Base-by-base conservation (phyloP, 1,140 invertebrate species). In the Mycetomoellerius zeteki region DNA sequence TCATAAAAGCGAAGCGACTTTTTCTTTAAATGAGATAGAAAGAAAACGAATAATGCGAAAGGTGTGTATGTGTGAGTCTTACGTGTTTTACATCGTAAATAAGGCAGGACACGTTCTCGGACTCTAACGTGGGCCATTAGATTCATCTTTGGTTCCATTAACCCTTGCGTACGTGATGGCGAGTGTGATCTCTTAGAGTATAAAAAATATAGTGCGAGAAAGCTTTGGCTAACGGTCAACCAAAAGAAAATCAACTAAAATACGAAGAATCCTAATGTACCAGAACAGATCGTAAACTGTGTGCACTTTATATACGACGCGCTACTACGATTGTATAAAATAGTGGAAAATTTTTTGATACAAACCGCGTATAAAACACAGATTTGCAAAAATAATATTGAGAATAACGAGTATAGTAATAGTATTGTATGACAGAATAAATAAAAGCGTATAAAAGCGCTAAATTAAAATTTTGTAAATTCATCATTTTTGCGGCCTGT, bases 81-180 rank as follows among this genome's bases (percentile, higher is more conserved):
- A 37, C 0, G 50, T 73, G 8, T 65, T 60, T 71, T 80, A 37
- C 24, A 62, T 54, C 64, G 76, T 91, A 87, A 91, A 91, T 89
- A 91, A 85, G 54, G 19, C 52, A 33, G 54, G 87, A 87, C 76
- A 86, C 85, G 80, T 77, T 87, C 37, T 67, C 75, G 6, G 58
- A 50, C 10, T 14, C 24, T 85, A 86, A 90, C 71, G 33, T 33
- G 33, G 33, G 27, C 62, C 73, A 73, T 86, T 80, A 54, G 65
- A 72, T 82, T 90, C 77, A 77, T 88, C 78, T 80, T n/a, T 37
- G 52, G 43, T 47, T 84, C 72, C 86, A 90, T 88, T 90, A 91
- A 88, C 67, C 54, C 62, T 60, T 72, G 54, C 65, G 82, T 88
- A 91, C 84, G 89, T 90, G 77, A 88, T 81, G 47, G 89, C 47